phyloP scores from a whole-genome alignment of 2,113 vertebrate species.

The Calyptomena viridis region DNA sequence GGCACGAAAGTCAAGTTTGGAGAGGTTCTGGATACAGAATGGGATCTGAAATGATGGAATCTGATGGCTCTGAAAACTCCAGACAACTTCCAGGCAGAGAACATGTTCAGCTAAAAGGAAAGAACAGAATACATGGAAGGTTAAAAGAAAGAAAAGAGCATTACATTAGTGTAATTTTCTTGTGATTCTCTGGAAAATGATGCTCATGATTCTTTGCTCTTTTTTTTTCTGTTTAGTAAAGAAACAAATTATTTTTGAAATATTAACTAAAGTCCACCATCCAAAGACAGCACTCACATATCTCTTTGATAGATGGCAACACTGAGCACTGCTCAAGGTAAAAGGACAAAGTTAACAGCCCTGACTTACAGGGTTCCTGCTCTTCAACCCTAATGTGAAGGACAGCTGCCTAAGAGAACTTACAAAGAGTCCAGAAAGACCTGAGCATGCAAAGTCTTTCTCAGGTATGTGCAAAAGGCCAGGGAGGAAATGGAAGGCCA shows the following conservation, averaged over 20 bases:
- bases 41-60: background rate
- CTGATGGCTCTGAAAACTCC: background rate
- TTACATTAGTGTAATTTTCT: background rate
- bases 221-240: background rate
- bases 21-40: background rate
- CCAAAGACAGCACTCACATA: fast-evolving
- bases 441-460: background rate
- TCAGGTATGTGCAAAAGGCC: background rate
- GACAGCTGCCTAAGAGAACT: background rate
- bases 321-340: background rate
- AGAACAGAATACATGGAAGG: background rate
- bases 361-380: background rate
- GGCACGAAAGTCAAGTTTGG: conserved; percentile 80
- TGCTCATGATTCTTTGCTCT: background rate
- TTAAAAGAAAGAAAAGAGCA: background rate
- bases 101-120: conserved; percentile 20
- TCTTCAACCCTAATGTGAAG: background rate
- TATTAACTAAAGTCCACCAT: background rate
- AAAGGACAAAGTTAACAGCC: background rate
- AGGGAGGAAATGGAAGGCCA: background rate
- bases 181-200: background rate
- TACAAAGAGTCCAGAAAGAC: background rate
- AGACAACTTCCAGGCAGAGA: background rate
- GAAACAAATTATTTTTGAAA: background rate
- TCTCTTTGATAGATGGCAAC: background rate